A percentile compares a stretch with the other conserved stretches of the same genome.
Evolutionary conservation across 2,797 vertebrate genomes (phyloP).

Genomic region (Tapirus indicus): DNA sequence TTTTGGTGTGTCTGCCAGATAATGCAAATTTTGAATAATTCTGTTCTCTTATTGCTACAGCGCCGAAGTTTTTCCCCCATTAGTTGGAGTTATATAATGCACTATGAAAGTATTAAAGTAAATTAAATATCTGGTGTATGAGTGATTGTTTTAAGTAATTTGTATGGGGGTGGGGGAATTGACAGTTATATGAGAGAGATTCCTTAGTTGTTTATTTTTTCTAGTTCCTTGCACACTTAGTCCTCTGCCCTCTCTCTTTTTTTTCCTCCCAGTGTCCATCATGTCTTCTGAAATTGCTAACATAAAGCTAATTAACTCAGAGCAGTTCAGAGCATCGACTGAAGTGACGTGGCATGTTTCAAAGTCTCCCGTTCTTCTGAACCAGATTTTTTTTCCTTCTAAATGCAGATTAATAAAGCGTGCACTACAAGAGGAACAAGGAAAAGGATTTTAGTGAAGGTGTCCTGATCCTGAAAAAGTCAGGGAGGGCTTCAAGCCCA

Average conservation of each 20-base stretch:
- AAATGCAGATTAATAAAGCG: slow-evolving; percentile 88
- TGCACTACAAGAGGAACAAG: slow-evolving; percentile 84
- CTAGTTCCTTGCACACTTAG: not conserved
- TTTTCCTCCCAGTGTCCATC: not conserved
- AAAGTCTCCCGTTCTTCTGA: slow-evolving; percentile 86
- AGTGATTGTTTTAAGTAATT: not conserved
- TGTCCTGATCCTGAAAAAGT: slow-evolving; percentile 86
- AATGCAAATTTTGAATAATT: not conserved
- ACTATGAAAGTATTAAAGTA: not conserved
- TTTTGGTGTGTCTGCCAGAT: not conserved
- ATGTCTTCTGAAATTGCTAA: slow-evolving; percentile 72
- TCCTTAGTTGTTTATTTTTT: not conserved
- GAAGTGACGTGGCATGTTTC: slow-evolving; percentile 77
- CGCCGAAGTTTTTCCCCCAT: not conserved
- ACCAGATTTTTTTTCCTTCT: slow-evolving; percentile 86
- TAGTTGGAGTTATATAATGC: not conserved
- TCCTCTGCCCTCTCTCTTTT: not conserved
- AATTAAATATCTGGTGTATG: not conserved
- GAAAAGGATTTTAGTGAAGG: slow-evolving; percentile 87
- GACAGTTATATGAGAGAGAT: not conserved
- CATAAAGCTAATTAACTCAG: slow-evolving; percentile 68
- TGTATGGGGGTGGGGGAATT: not conserved
- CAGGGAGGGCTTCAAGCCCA: slow-evolving; percentile 88
- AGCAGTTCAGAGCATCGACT: slow-evolving; percentile 72
- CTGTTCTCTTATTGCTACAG: not conserved